Evolutionary conservation across 2,888 invertebrate genomes (phyloP).

Genomic region (Ichneumon xanthorius): DNA sequence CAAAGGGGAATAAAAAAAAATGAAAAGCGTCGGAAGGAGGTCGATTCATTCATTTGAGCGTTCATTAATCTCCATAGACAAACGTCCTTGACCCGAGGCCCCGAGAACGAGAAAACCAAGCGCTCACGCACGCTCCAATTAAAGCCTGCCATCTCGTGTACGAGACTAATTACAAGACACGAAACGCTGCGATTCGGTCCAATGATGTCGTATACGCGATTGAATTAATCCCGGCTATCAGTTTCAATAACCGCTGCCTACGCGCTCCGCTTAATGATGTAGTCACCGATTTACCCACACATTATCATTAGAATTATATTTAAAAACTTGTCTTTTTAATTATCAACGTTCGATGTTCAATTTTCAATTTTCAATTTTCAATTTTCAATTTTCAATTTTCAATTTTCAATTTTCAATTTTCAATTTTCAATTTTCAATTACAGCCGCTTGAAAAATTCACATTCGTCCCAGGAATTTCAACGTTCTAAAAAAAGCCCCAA

Average conservation of each 20-base stretch:
- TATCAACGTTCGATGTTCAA: too few relatives aligned
- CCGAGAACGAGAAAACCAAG: conserved; percentile 46
- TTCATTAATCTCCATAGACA: conserved; percentile 61
- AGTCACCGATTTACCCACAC: background rate
- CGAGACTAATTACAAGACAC: conserved; percentile 45
- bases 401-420: background rate
- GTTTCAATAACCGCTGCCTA: conserved; percentile 28
- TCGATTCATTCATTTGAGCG: conserved; percentile 58
- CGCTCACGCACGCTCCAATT: conserved; percentile 60
- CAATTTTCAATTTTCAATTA: background rate
- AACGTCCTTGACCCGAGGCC: conserved; percentile 62
- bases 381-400: background rate
- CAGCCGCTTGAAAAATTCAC: too few relatives aligned
- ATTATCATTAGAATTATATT: background rate
- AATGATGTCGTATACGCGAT: conserved; percentile 22
- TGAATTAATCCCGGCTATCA: conserved; percentile 21
- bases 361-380: background rate
- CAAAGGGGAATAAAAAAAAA: conserved; percentile 19
- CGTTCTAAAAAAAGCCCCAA: background rate
- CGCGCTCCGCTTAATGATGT: background rate
- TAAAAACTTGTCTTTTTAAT: background rate
- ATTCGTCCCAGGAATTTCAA: background rate
- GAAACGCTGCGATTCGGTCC: conserved; percentile 29
- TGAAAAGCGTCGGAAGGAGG: conserved; percentile 26
- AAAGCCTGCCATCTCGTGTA: conserved; percentile 13